phyloP scores from a whole-genome alignment of 2,888 invertebrate species.

The Eucriotettix oculatus region DNA sequence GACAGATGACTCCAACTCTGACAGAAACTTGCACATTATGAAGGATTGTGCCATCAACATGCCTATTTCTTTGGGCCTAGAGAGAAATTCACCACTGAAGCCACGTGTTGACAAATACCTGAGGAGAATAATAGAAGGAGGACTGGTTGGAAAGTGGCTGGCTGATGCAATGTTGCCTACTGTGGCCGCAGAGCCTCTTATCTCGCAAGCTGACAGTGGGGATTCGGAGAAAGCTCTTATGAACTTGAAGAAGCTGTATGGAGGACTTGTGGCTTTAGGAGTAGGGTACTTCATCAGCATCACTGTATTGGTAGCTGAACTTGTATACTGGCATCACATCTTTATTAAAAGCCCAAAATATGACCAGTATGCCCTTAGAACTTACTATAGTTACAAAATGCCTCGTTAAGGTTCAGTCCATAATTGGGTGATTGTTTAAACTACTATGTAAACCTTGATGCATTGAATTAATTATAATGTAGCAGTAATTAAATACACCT shows the following conservation, averaged over 20 bases:
- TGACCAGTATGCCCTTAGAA: too few relatives aligned
- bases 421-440: too few relatives aligned
- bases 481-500: too few relatives aligned
- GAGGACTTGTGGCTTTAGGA: conserved; percentile 53
- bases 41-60: conserved; percentile 60
- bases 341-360: too few relatives aligned
- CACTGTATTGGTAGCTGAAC: conserved; percentile 39
- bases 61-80: conserved; percentile 65
- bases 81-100: conserved; percentile 66
- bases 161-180: conserved; percentile 51
- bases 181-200: conserved; percentile 29
- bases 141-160: conserved; percentile 63
- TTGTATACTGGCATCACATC: conserved; percentile 39
- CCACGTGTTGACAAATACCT: conserved; percentile 23
- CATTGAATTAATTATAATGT: too few relatives aligned
- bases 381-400: too few relatives aligned
- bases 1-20: background rate
- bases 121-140: conserved; percentile 52
- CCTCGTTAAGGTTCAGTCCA: too few relatives aligned
- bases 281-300: conserved; percentile 48
- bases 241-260: conserved; percentile 60
- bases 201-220: background rate
- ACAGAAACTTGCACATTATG: conserved; percentile 54
- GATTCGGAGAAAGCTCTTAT: conserved; percentile 39
- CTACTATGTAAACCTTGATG: too few relatives aligned